Conservation (phyloP, 2,797 vertebrate species). For the Danio aesculapii region DNA sequence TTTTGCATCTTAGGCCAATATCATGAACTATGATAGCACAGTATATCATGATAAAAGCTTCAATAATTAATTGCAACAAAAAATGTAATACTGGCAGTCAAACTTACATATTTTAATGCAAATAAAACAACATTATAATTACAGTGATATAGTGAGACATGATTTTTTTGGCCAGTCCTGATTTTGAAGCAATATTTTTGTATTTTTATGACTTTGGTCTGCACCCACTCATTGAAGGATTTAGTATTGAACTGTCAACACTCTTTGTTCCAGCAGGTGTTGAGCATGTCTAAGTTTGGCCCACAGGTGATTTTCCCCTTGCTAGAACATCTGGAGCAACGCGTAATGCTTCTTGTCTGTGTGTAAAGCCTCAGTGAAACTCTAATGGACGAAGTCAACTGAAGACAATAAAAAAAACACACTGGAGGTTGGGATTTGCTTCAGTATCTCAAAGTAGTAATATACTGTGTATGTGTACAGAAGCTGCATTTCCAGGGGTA, state of each 20-base stretch:
- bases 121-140: too few species aligned
- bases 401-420: not conserved
- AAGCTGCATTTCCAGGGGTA: not conserved
- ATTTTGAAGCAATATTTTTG: not conserved
- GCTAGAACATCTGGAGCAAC: constrained; percentile 5
- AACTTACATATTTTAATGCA: too few species aligned
- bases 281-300: not conserved
- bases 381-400: not conserved
- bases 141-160: too few species aligned
- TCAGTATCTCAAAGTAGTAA: not conserved
- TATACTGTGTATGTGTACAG: not conserved
- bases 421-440: not conserved
- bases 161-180: not conserved
- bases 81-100: too few species aligned
- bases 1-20: too few species aligned
- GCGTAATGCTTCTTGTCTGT: not conserved
- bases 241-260: not conserved
- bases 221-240: not conserved
- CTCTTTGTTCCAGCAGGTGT: constrained; percentile 2
- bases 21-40: too few species aligned
- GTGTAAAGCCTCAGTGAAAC: not conserved
- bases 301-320: not conserved
- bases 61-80: too few species aligned
- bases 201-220: not conserved
- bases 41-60: too few species aligned